These are phyloP conservation scores for Dicentrarchus labrax DNA, from an alignment of 2,113 vertebrate genomes.

Conservation along the genomic window DNA sequence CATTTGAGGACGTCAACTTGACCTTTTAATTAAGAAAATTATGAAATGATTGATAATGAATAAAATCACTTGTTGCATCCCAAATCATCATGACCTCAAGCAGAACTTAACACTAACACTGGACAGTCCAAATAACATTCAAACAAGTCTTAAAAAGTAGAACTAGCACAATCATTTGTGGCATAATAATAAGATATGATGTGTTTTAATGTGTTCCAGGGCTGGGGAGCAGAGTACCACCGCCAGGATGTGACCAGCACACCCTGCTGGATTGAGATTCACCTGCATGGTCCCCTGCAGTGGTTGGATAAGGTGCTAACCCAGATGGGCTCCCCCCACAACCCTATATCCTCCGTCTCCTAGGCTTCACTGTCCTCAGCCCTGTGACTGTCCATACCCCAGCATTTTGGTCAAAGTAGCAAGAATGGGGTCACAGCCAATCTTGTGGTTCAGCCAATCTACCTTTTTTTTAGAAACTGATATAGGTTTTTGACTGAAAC, in stretches of 20 bases:
- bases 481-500: conserved; percentile 49
- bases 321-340: conserved; percentile 99
- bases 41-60: too few species aligned
- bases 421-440: conserved; percentile 55
- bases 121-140: neutral
- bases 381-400: conserved; percentile 65
- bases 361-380: conserved; percentile 78
- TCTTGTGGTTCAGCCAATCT: conserved; percentile 50
- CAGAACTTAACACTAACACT: neutral
- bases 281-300: conserved; percentile 97
- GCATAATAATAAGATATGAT: neutral
- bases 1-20: too few species aligned
- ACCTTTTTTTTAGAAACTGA: neutral
- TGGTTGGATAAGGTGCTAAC: conserved; percentile 99
- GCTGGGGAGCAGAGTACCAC: conserved; percentile 99
- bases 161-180: neutral
- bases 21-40: too few species aligned
- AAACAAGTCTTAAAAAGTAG: neutral
- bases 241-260: conserved; percentile 99
- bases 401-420: conserved; percentile 74
- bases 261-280: conserved; percentile 99
- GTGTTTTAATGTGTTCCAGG: conserved; percentile 83
- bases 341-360: conserved; percentile 98
- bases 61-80: too few species aligned
- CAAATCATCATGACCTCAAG: neutral